A percentile compares a stretch with the other conserved stretches of the same genome.
These are phyloP conservation scores for Pseudococcus longispinus DNA, from an alignment of 2,888 invertebrate species.

Conservation along the genomic window DNA sequence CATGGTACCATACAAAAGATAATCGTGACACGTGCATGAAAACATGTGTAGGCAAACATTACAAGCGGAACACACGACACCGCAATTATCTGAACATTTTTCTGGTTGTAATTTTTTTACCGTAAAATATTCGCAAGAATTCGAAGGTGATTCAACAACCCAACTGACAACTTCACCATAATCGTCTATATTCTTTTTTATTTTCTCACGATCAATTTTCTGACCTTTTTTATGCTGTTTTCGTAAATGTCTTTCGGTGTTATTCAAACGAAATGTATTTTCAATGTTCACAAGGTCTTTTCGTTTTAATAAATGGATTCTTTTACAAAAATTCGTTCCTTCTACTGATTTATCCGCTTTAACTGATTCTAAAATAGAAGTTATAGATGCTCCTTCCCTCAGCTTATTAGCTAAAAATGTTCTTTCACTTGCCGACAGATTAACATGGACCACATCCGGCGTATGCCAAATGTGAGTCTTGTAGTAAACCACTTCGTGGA, in stretches of 20 bases:
- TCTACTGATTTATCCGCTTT: constrained; percentile 45
- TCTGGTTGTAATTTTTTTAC: constrained; percentile 37
- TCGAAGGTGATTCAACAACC: constrained; percentile 34
- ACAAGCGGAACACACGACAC: constrained; percentile 17
- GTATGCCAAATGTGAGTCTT: constrained; percentile 50
- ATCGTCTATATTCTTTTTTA: constrained; percentile 44
- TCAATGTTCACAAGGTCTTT: constrained; percentile 50
- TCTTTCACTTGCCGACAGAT: constrained; percentile 46
- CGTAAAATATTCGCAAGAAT: constrained; percentile 24
- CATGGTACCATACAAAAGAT: constrained; percentile 43
- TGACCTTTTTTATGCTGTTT: constrained; percentile 50
- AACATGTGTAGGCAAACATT: constrained; percentile 41
- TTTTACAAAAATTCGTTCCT: constrained; percentile 45
- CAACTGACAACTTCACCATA: constrained; percentile 45
- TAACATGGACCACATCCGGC: constrained; percentile 37
- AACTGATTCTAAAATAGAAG: constrained; percentile 48
- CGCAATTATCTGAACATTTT: constrained; percentile 42
- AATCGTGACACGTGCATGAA: constrained; percentile 51
- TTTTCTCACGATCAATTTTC: constrained; percentile 45
- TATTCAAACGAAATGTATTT: constrained; percentile 48
- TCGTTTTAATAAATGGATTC: constrained; percentile 50
- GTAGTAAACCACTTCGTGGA: constrained; percentile 47
- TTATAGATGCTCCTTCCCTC: constrained; percentile 41
- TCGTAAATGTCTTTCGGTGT: constrained; percentile 39
- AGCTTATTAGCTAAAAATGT: constrained; percentile 39